Evolutionary conservation across 2,888 invertebrate genomes (phyloP).

Genomic region (Seira ritae): DNA sequence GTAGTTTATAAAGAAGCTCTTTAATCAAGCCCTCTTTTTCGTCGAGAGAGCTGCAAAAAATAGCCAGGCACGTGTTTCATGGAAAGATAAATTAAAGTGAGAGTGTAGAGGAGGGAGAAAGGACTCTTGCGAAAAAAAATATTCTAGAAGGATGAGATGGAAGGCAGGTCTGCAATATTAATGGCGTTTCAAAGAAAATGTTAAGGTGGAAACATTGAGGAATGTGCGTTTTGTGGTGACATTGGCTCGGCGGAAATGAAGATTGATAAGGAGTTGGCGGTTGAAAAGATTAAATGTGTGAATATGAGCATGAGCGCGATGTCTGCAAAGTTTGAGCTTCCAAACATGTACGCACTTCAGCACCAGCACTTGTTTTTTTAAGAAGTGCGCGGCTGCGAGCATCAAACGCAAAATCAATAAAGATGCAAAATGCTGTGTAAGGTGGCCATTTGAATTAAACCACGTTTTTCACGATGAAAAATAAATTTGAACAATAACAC

Average conservation of each 20-base stretch:
- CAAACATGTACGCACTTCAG: too few relatives aligned
- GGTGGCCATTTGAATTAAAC: too few relatives aligned
- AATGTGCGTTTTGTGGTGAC: slow-evolving; percentile 57
- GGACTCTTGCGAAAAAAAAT: background rate
- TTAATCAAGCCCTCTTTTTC: background rate
- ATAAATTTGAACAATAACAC: too few relatives aligned
- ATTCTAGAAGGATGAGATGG: slow-evolving; percentile 26
- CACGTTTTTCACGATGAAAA: too few relatives aligned
- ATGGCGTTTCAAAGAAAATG: slow-evolving; percentile 55
- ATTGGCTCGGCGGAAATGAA: slow-evolving; percentile 65
- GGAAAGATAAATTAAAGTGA: background rate
- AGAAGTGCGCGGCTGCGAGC: too few relatives aligned
- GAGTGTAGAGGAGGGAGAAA: background rate
- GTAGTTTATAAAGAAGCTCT: background rate
- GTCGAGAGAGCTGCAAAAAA: background rate
- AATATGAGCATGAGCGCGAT: too few relatives aligned
- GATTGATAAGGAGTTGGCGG: slow-evolving; percentile 62
- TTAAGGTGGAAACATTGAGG: slow-evolving; percentile 49
- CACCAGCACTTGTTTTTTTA: too few relatives aligned
- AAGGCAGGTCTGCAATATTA: slow-evolving; percentile 56
- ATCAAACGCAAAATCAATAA: too few relatives aligned
- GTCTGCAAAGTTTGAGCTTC: too few relatives aligned
- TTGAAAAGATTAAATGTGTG: slow-evolving; percentile 3
- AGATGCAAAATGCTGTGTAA: too few relatives aligned
- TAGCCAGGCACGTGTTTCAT: background rate